A percentile compares a stretch with the other conserved stretches of the same genome.
Evolutionary conservation across 2,888 invertebrate species (phyloP).

Genomic region (Leptinotarsa peninsularis): DNA sequence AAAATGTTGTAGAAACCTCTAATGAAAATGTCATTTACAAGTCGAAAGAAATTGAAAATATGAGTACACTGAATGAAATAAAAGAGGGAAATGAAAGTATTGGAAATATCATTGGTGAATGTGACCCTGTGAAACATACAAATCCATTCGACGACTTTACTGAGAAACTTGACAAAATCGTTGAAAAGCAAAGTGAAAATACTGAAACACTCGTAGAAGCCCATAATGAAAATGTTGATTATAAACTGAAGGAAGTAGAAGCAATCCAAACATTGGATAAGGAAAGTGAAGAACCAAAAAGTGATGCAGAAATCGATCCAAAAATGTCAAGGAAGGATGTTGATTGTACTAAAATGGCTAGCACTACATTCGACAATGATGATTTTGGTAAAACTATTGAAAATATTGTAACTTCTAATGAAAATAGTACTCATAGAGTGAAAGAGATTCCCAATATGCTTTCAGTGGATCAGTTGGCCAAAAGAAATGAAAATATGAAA

Average conservation of each 20-base stretch:
- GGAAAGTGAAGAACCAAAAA: neutral
- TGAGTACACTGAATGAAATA: neutral
- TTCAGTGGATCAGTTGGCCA: neutral
- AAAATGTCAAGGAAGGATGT: neutral
- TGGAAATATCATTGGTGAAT: neutral
- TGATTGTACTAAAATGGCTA: neutral
- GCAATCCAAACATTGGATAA: neutral
- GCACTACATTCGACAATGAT: neutral
- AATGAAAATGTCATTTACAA: neutral
- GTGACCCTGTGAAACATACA: too few relatives aligned
- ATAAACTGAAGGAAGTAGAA: neutral
- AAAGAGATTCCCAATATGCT: neutral
- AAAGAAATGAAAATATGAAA: neutral
- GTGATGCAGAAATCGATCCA: neutral
- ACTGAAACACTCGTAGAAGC: neutral
- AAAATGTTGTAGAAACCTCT: neutral
- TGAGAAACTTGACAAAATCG: too few relatives aligned
- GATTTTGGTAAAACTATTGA: neutral
- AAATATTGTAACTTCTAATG: neutral
- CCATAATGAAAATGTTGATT: neutral
- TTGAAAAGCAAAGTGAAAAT: too few relatives aligned
- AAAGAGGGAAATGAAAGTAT: neutral
- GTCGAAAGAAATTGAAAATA: constrained; percentile 4
- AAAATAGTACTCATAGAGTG: neutral
- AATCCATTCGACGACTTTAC: too few relatives aligned